Base-by-base conservation (phyloP, 2,888 invertebrate species). In the Eupithecia dodoneata region DNA sequence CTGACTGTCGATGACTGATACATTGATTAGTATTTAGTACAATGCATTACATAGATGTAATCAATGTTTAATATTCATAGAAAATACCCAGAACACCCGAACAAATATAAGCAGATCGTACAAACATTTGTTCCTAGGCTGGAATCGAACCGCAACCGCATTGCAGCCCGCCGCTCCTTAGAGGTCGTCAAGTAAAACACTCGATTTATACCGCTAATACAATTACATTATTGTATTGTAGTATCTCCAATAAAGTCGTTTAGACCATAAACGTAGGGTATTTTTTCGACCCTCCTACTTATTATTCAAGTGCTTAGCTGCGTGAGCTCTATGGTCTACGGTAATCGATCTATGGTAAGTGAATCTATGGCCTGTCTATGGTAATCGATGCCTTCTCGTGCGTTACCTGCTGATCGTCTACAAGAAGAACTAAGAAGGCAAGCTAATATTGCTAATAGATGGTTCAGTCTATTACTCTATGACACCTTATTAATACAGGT, bases 381-480 rank as follows among this genome's bases (percentile, higher is more conserved):
- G 77, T 72, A 77, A 77, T 77, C 52, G 77, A 74, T 72, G 67
- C 63, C 72, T 74, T 65, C 76, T 74, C 52, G 77, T 77, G 72
- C 52, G 70, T 77, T 77, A 77, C 67, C 72, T 52, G 72, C 41
- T 15, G 66, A 3, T 12, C 59, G 66, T 76, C 73, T 71, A 71
- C 4, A 45, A n/a, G n/a, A n/a, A n/a, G n/a, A n/a, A n/a, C n/a
- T 44, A 15, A n/a, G 15, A 49, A 13, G 41, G 5, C 30, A 63
- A 66, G 6, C 15, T 63, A 2, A 63, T 30, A 63, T 30, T 12
- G 30, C 10, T 63, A 30, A 30, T 4, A 30, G 30, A 30, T 12
- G 63, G 63, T 63, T 63, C 30, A 59, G 30, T 30, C 59, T 18
- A 18, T 9, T 18, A n/a, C 3, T 45, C 10, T 10, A 47, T 47